These are phyloP conservation scores for Haemorhous mexicanus DNA, from an alignment of 2,113 vertebrate genomes.

Conservation along the genomic window DNA sequence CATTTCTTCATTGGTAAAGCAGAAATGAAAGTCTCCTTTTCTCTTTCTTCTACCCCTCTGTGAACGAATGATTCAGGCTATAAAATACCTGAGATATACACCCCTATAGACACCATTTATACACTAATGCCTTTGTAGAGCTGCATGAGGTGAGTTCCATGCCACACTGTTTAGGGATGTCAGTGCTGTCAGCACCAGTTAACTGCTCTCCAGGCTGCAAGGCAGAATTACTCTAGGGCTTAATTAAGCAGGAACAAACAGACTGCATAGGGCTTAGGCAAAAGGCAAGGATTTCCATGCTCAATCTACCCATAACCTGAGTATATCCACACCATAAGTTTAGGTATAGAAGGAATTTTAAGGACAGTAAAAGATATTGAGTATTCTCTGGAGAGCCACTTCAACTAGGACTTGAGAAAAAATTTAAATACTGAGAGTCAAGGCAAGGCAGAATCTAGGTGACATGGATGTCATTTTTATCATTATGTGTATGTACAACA, in stretches of 20 bases:
- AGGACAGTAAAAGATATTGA: neutral
- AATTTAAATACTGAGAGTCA: neutral
- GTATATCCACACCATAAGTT: neutral
- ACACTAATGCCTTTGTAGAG: neutral
- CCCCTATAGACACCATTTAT: neutral
- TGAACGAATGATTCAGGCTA: neutral
- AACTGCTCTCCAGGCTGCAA: neutral
- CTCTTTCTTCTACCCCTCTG: neutral
- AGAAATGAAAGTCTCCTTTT: neutral
- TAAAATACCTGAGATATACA: neutral
- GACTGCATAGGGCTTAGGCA: neutral
- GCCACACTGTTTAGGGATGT: fast-evolving
- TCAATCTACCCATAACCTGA: neutral
- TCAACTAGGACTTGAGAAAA: neutral
- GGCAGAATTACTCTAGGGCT: neutral
- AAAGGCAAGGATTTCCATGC: neutral
- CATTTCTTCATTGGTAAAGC: neutral
- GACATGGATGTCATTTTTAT: neutral
- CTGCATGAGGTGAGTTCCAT: neutral
- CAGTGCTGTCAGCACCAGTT: neutral
- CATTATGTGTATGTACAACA: neutral
- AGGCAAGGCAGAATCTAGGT: neutral
- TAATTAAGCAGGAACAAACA: neutral
- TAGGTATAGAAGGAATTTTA: neutral
- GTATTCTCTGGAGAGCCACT: neutral